Percentiles rank a stretch among this genome's conserved stretches.
Conservation (phyloP, 2,888 invertebrate genomes). For the Calameuta filiformis region DNA sequence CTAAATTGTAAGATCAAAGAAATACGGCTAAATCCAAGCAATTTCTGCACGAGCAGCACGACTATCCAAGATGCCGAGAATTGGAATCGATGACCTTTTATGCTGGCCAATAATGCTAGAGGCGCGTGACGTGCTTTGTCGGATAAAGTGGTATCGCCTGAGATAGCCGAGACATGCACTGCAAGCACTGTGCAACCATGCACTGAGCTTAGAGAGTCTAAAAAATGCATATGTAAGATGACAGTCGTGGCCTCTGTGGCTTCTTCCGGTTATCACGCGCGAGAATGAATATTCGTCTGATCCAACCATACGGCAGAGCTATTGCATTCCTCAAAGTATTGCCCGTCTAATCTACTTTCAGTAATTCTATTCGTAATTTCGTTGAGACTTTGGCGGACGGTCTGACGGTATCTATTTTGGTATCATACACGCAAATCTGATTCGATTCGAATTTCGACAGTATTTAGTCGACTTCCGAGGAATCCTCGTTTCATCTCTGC, state of each 20-base stretch:
- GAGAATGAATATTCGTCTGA: neutral
- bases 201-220: neutral
- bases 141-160: conserved; percentile 7
- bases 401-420: neutral
- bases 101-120: neutral
- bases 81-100: conserved; percentile 7
- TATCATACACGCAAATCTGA: neutral
- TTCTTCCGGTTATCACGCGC: neutral
- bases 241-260: neutral
- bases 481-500: neutral
- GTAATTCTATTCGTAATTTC: neutral
- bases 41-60: neutral
- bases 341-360: neutral
- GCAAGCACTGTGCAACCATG: neutral
- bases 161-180: neutral
- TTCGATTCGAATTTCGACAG: neutral
- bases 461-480: neutral
- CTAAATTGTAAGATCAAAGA: neutral
- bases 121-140: neutral
- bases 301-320: neutral
- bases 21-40: neutral
- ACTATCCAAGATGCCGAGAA: neutral
- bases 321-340: neutral
- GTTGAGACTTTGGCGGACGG: neutral
- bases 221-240: neutral